Conservation (phyloP, 2,797 vertebrate species). For the Morelia viridis region DNA sequence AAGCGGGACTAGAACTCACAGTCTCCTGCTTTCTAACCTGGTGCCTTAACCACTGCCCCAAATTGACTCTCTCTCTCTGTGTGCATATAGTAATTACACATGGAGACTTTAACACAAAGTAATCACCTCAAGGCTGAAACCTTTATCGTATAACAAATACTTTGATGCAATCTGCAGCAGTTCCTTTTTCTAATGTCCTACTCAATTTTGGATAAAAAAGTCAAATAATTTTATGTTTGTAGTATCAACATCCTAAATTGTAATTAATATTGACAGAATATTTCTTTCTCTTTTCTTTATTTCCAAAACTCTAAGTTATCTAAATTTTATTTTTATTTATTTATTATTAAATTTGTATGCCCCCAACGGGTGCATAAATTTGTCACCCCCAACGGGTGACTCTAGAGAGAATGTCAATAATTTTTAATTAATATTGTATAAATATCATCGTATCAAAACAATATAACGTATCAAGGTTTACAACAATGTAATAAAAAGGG, state of each 20-base stretch:
- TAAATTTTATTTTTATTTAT: too few species aligned
- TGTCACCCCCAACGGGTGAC: too few species aligned
- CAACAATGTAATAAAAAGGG: background rate
- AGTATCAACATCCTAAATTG: background rate
- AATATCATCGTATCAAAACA: background rate
- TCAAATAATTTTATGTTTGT: background rate
- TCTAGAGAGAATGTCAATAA: too few species aligned
- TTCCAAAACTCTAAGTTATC: background rate
- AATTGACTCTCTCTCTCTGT: too few species aligned
- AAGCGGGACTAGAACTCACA: too few species aligned
- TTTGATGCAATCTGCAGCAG: background rate
- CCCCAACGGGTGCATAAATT: too few species aligned
- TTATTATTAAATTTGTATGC: too few species aligned
- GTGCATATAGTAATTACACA: background rate
- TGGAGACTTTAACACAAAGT: background rate
- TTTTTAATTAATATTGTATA: background rate
- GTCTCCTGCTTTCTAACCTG: too few species aligned
- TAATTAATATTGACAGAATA: background rate
- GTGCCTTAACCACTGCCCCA: too few species aligned
- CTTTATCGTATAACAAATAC: background rate
- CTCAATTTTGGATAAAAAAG: background rate
- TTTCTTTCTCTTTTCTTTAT: background rate
- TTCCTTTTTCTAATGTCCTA: background rate
- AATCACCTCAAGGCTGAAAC: background rate
- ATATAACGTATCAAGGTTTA: background rate